phyloP scores from a whole-genome alignment of 2,888 invertebrate genomes.

The Pandemis cinnamomeana region DNA sequence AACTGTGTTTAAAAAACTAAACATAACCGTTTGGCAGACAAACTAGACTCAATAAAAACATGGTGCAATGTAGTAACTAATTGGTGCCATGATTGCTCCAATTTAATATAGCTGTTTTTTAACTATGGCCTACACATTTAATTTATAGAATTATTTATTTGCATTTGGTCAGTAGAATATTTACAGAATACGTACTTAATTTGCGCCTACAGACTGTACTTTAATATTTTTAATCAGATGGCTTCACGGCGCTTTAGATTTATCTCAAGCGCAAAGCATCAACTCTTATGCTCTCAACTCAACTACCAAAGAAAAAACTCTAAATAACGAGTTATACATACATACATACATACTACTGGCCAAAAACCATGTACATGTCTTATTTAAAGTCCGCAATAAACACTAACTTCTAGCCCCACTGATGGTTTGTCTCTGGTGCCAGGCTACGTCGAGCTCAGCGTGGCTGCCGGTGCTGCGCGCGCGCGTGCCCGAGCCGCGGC shows the following conservation, averaged over 20 bases:
- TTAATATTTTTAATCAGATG: no score
- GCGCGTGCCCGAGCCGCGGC: conserved; percentile 86
- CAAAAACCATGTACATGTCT: no score
- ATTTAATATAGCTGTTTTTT: not conserved
- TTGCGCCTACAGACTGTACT: no score
- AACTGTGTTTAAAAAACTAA: not conserved
- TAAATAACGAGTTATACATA: no score
- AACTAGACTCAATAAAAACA: not conserved
- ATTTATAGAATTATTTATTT: not conserved
- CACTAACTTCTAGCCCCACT: not conserved
- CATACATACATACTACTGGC: no score
- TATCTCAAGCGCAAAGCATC: no score
- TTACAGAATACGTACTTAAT: no score
- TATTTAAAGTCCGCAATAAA: no score
- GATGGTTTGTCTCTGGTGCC: not conserved
- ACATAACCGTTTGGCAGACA: not conserved
- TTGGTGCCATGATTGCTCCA: not conserved
- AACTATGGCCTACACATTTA: not conserved
- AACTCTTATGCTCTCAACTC: no score
- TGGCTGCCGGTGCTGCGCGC: conserved; percentile 88
- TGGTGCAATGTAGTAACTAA: not conserved
- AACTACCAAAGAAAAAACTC: no score
- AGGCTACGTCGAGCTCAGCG: conserved; percentile 86
- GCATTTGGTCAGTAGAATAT: no score
- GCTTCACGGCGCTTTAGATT: no score